These are phyloP conservation scores for Eupithecia tripunctaria DNA, from an alignment of 2,888 invertebrate genomes.

Conservation along the genomic window DNA sequence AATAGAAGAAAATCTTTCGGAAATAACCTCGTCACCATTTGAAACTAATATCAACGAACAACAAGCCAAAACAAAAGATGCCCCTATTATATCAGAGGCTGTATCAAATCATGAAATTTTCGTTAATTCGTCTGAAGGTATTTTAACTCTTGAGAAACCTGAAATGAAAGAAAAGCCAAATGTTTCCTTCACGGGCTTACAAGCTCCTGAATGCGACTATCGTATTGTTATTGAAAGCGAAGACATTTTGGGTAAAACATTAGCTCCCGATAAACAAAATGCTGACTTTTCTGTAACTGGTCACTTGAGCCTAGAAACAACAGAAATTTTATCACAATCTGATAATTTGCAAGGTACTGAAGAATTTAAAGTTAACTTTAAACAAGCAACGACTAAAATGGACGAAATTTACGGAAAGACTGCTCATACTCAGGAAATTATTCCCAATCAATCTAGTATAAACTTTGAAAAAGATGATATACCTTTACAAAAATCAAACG, in stretches of 20 bases:
- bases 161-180: constrained; percentile 69
- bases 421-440: constrained; percentile 68
- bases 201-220: constrained; percentile 84
- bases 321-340: constrained; percentile 83
- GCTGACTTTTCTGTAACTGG: constrained; percentile 72
- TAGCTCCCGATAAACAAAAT: constrained; percentile 72
- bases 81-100: constrained; percentile 82
- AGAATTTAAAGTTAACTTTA: constrained; percentile 65
- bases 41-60: constrained; percentile 55
- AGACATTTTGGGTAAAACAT: constrained; percentile 63
- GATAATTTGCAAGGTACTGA: constrained; percentile 77
- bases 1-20: constrained; percentile 80
- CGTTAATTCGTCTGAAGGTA: constrained; percentile 75
- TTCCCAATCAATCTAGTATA: constrained; percentile 63
- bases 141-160: constrained; percentile 53
- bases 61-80: constrained; percentile 66
- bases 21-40: constrained; percentile 67
- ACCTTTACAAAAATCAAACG: constrained; percentile 54
- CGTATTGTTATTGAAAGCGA: constrained; percentile 85
- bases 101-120: constrained; percentile 84
- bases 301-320: constrained; percentile 80
- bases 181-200: constrained; percentile 76
- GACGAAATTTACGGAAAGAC: constrained; percentile 76
- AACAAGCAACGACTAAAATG: constrained; percentile 63
- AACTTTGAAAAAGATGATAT: constrained; percentile 59